Percentiles rank a stretch among this genome's conserved stretches.
Evolutionary conservation across 2,113 vertebrate genomes (phyloP).

Genomic region (Sprattus sprattus): DNA sequence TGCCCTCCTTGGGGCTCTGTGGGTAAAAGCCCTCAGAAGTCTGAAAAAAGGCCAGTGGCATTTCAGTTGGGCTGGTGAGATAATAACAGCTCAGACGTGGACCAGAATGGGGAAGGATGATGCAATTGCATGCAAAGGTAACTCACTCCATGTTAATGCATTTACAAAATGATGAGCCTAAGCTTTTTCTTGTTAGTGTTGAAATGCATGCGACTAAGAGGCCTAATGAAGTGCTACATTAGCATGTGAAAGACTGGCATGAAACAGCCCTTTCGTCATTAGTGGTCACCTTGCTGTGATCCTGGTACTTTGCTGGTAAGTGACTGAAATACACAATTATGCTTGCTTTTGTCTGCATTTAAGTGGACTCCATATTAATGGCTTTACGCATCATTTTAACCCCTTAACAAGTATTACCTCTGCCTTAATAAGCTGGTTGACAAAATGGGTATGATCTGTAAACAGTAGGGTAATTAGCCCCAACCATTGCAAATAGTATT

Average conservation of each 20-base stretch:
- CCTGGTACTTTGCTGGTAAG: neutral
- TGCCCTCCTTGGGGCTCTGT: neutral
- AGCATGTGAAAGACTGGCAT: slow-evolving; percentile 15
- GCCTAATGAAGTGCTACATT: neutral
- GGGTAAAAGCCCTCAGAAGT: neutral
- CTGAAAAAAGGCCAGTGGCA: neutral
- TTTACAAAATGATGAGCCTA: neutral
- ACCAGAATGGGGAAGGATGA: neutral
- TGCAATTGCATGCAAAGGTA: neutral
- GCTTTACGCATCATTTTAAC: slow-evolving; percentile 1
- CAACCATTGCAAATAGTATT: neutral
- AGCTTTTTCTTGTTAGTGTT: neutral
- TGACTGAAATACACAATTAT: slow-evolving; percentile 15
- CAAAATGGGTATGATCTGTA: slow-evolving; percentile 9
- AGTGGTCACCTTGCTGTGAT: slow-evolving; percentile 11
- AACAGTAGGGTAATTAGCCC: neutral
- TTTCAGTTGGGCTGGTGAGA: neutral
- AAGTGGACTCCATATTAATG: neutral
- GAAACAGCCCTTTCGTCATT: neutral
- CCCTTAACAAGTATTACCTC: neutral
- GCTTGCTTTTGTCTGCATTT: slow-evolving; percentile 1
- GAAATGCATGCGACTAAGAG: slow-evolving; percentile 6
- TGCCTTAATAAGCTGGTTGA: neutral
- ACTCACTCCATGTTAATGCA: neutral
- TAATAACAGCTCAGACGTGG: neutral